These are phyloP conservation scores for Drosophila triauraria DNA, from an alignment of 1,140 invertebrate genomes.

Conservation along the genomic window DNA sequence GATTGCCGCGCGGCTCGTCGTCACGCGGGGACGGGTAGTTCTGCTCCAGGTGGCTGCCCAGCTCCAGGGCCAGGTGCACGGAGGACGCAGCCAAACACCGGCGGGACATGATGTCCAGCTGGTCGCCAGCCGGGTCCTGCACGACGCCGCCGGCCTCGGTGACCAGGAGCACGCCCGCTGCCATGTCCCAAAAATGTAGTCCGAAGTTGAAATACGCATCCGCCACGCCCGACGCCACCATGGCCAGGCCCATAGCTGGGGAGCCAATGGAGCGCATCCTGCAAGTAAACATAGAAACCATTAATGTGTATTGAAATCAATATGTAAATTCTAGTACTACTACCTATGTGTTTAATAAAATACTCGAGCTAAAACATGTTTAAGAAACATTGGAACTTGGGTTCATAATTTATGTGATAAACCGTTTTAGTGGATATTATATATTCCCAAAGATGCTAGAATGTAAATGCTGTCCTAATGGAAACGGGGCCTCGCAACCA, in stretches of 20 bases:
- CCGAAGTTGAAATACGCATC: slow-evolving; percentile 97
- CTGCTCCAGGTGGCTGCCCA: slow-evolving; percentile 86
- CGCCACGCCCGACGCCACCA: slow-evolving; percentile 93
- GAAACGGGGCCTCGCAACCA: too few species aligned
- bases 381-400: too few species aligned
- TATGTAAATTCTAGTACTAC: too few species aligned
- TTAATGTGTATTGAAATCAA: too few species aligned
- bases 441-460: too few species aligned
- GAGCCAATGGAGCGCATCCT: slow-evolving; percentile 94
- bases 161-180: slow-evolving; percentile 93
- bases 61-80: slow-evolving; percentile 89
- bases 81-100: slow-evolving; percentile 92
- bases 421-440: too few species aligned
- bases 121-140: slow-evolving; percentile 93
- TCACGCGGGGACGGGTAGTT: slow-evolving; percentile 62
- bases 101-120: slow-evolving; percentile 92
- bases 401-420: too few species aligned
- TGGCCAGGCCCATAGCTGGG: slow-evolving; percentile 96
- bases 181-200: slow-evolving; percentile 96
- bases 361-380: too few species aligned
- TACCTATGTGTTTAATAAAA: too few species aligned
- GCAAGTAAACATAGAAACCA: slow-evolving; percentile 2
- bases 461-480: too few species aligned
- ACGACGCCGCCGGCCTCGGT: slow-evolving; percentile 97
- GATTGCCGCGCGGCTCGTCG: slow-evolving; percentile 30